These are phyloP conservation scores for Tenualosa ilisha DNA, from an alignment of 2,797 vertebrate genomes.

Conservation along the genomic window DNA sequence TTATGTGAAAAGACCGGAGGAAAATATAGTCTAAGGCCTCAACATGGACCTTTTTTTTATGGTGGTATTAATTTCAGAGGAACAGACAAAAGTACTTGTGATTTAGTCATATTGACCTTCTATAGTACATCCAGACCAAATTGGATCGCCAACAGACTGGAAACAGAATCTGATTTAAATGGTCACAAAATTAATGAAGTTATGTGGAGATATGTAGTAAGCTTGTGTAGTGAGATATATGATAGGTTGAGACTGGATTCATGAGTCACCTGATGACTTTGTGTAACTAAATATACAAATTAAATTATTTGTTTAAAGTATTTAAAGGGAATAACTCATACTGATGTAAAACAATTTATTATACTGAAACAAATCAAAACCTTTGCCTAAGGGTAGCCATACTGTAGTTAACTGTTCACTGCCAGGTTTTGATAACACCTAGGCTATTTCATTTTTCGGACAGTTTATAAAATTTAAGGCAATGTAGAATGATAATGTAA, in stretches of 20 bases:
- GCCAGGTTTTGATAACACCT: background rate
- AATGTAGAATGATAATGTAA: background rate
- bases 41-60: background rate
- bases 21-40: background rate
- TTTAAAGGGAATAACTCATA: background rate
- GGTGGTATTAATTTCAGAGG: background rate
- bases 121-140: background rate
- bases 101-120: background rate
- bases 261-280: background rate
- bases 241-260: background rate
- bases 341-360: background rate
- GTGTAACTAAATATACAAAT: slow-evolving; percentile 5
- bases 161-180: background rate
- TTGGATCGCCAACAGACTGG: background rate
- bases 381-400: background rate
- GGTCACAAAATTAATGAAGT: background rate
- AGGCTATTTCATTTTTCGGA: background rate
- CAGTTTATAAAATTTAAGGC: background rate
- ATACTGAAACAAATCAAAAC: background rate
- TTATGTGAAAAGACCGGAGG: slow-evolving; percentile 12
- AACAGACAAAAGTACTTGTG: background rate
- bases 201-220: background rate
- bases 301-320: background rate
- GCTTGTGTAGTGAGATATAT: background rate
- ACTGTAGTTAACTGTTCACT: background rate